Conservation (phyloP, 92 coral and sea anemone genomes). For the Blastomussa wellsi region DNA sequence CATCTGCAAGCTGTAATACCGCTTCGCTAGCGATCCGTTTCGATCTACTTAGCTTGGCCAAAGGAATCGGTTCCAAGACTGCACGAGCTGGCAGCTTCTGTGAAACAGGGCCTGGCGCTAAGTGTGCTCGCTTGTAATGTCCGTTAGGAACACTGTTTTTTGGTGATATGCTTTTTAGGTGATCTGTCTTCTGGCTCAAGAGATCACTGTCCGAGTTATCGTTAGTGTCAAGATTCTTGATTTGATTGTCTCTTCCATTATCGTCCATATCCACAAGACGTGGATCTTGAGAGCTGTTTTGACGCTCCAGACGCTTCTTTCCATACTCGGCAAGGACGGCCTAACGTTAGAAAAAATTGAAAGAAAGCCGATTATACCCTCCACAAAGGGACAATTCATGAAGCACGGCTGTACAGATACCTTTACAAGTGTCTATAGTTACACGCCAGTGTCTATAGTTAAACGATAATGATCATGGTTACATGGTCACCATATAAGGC, state of each 20-base stretch:
- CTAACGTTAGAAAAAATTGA: constrained; percentile 29
- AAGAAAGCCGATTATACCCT: background rate
- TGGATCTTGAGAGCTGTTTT: constrained; percentile 83
- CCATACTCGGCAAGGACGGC: constrained; percentile 97
- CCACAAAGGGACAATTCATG: background rate
- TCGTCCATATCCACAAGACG: constrained; percentile 95
- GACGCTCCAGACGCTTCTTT: constrained; percentile 86
- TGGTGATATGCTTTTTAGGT: background rate
- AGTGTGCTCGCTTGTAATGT: background rate
- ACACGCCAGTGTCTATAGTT: background rate
- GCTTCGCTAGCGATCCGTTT: constrained; percentile 4
- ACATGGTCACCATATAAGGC: too few relatives aligned
- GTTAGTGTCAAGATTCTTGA: background rate
- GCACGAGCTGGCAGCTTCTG: constrained; percentile 20
- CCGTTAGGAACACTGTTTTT: constrained; percentile 16
- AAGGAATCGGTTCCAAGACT: constrained; percentile 18
- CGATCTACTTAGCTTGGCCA: constrained; percentile 7
- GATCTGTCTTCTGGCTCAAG: background rate
- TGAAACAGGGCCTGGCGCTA: background rate
- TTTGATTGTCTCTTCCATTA: constrained; percentile 13
- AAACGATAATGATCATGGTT: too few relatives aligned
- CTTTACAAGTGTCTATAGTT: background rate
- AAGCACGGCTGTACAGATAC: background rate
- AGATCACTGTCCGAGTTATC: background rate
- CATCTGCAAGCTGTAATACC: background rate